phyloP scores from a whole-genome alignment of 2,797 vertebrate species.

The Echiichthys vipera region DNA sequence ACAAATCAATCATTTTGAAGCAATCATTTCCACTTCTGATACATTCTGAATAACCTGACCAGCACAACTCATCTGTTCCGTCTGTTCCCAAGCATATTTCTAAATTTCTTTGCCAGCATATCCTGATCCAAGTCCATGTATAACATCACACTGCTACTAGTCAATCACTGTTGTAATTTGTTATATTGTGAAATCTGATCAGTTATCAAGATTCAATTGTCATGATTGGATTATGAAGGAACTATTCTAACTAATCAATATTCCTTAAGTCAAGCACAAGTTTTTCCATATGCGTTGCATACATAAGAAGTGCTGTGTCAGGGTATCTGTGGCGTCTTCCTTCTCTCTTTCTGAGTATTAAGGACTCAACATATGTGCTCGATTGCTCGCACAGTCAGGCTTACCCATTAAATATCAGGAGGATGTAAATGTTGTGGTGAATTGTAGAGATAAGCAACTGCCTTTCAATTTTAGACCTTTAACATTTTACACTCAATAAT shows the following conservation, averaged over 20 bases:
- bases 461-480: slow-evolving; percentile 33
- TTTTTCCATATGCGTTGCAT: slow-evolving; percentile 14
- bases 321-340: slow-evolving; percentile 11
- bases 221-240: slow-evolving; percentile 50
- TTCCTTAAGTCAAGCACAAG: slow-evolving; percentile 11
- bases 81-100: neutral
- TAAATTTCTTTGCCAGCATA: slow-evolving; percentile 19
- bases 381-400: slow-evolving; percentile 16
- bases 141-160: slow-evolving; percentile 13
- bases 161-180: slow-evolving; percentile 44
- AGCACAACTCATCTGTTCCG: neutral
- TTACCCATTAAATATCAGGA: slow-evolving; percentile 30
- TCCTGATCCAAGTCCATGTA: slow-evolving; percentile 9
- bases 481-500: slow-evolving; percentile 37
- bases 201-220: slow-evolving; percentile 8
- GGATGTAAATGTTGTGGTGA: neutral
- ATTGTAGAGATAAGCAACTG: slow-evolving; percentile 43
- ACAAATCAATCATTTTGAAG: slow-evolving; percentile 23
- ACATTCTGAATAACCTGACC: slow-evolving; percentile 12
- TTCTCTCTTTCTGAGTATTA: neutral
- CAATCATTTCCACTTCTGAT: neutral
- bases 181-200: slow-evolving; percentile 22
- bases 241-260: slow-evolving; percentile 51
- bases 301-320: slow-evolving; percentile 19
- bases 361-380: slow-evolving; percentile 12